Percentiles rank a stretch among this genome's conserved stretches.
Conservation (phyloP, 37 sponge, comb jelly and placozoan species). For the Beroe forskalii region DNA sequence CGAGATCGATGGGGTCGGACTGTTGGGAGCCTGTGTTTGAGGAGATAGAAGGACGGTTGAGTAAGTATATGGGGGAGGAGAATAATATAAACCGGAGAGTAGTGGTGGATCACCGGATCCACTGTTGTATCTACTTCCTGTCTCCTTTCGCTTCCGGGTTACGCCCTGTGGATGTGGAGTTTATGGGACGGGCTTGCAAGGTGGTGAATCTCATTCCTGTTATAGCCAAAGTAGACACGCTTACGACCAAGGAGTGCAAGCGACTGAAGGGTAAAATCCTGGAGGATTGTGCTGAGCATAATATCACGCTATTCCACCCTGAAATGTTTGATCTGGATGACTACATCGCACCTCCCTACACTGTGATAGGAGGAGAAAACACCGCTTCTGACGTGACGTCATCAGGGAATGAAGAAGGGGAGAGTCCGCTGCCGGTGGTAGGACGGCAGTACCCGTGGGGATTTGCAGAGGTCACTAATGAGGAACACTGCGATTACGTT, state of each 20-base stretch:
- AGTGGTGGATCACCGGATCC: background rate
- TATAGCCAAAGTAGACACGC: background rate
- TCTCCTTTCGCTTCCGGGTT: background rate
- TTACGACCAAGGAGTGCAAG: background rate
- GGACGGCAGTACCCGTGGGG: background rate
- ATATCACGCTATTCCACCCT: background rate
- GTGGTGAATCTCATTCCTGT: background rate
- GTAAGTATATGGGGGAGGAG: background rate
- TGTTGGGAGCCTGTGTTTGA: background rate
- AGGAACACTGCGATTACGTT: background rate
- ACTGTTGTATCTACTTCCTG: background rate
- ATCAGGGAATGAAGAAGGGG: background rate
- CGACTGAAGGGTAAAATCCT: background rate
- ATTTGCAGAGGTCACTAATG: background rate
- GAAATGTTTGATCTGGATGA: background rate
- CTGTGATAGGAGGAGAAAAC: background rate
- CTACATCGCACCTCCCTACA: background rate
- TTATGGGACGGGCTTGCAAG: background rate
- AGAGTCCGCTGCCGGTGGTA: too few relatives aligned
- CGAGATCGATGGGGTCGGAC: background rate
- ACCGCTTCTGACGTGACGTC: background rate
- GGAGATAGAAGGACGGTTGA: background rate
- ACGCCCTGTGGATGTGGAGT: background rate
- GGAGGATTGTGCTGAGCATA: background rate
- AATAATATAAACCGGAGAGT: background rate